A percentile compares a stretch with the other conserved stretches of the same genome.
These are phyloP conservation scores for Drosophila persimilis DNA, from an alignment of 1,140 invertebrate genomes.

Conservation along the genomic window DNA sequence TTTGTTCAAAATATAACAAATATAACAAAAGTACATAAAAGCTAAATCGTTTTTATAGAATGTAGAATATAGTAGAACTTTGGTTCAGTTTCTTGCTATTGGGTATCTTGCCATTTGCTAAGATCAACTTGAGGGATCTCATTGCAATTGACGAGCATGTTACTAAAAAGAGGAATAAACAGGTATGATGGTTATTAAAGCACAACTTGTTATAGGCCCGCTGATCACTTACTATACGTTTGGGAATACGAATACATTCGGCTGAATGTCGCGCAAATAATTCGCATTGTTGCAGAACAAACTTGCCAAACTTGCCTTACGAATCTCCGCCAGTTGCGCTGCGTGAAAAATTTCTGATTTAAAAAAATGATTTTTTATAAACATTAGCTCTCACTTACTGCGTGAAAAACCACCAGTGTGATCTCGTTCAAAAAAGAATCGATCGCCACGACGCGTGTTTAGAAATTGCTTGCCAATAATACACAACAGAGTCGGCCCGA, in stretches of 20 bases:
- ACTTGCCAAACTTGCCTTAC: constrained; percentile 91
- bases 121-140: constrained; percentile 87
- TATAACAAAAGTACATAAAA: too few species aligned
- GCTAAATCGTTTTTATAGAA: too few species aligned
- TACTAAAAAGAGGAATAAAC: constrained; percentile 55
- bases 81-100: constrained; percentile 23
- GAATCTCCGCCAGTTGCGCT: constrained; percentile 94
- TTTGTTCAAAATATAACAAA: too few species aligned
- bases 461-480: constrained; percentile 95
- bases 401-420: constrained; percentile 87
- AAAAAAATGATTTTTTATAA: not conserved
- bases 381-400: constrained; percentile 84
- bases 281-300: constrained; percentile 94
- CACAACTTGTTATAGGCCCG: too few species aligned
- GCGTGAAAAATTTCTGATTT: constrained; percentile 38
- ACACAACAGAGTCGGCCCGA: constrained; percentile 95
- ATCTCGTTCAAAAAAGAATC: constrained; percentile 92
- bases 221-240: constrained; percentile 54
- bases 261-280: constrained; percentile 89
- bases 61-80: not conserved
- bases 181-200: not conserved
- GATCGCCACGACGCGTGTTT: constrained; percentile 90
- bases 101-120: constrained; percentile 85
- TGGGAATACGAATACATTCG: constrained; percentile 85
- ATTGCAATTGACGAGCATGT: constrained; percentile 85